Base-by-base conservation (phyloP, 2,888 invertebrate genomes). In the Drosophila anomelani region DNA sequence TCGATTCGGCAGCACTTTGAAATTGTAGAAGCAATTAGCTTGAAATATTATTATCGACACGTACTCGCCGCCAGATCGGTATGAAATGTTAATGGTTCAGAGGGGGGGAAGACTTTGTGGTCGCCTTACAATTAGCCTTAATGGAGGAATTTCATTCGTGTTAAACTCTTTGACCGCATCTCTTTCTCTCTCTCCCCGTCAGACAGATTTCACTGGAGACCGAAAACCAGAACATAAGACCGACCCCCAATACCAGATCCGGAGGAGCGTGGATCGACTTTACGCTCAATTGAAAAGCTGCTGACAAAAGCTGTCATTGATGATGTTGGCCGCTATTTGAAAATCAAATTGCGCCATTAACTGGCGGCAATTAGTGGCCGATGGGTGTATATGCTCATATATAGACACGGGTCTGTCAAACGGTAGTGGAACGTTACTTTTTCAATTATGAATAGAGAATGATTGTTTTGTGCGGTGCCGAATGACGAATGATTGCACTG, bases 41-140 rank as follows among this genome's bases (percentile, higher is more conserved):
- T 80, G 80, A 86, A 86, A 86, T 89, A 86, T 86, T 86, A 86
- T 86, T 86, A 88, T 88, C 89, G 88, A 88, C 85, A 86, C 85
- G 85, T 85, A 86, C 84, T 88, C 51, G 60, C 41, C 56, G 56
- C 61, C 67, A 61, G 43, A 53, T 51, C 47, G 51, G 29, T 39
- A 49, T 38, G 39, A 59, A 49, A 59, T 73, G 58, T 51, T 44
- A 32, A 58, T 53, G 53, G 53, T 38, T 41, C 36, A 7, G 55
- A 20, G 26, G 38, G 49, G 47, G 46, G 41, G 4, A 9, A 17
- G 55, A 36, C 8, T 44, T 60, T 77, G 85, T 66, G 80, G 76
- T 78, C 68, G 76, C 72, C 71, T 69, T 76, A 79, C 89, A 88
- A 88, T 88, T 88, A 89, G 74, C 89, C 87, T 88, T 83, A 89